Percentiles rank a stretch among this genome's conserved stretches.
Evolutionary conservation across 1,140 invertebrate genomes (phyloP).

Genomic region (Drosophila serrata): DNA sequence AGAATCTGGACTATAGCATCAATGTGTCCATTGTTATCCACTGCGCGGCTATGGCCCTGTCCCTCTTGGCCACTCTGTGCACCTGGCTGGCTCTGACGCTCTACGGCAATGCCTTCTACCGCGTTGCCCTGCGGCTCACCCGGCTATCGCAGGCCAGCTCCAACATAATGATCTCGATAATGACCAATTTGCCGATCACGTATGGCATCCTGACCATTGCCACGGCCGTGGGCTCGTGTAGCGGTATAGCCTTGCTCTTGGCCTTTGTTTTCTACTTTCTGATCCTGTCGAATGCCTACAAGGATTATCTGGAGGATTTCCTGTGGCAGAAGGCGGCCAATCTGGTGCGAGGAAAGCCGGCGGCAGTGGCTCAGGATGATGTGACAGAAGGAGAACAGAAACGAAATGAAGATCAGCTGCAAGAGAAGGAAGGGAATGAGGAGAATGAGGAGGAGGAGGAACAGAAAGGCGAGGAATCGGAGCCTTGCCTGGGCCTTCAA

Average conservation of each 20-base stretch:
- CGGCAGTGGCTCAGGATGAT: not conserved
- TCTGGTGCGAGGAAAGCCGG: conserved; percentile 29
- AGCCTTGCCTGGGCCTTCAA: conserved; percentile 59
- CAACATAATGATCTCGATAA: conserved; percentile 81
- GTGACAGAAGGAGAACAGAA: not conserved
- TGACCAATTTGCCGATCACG: conserved; percentile 78
- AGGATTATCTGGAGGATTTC: conserved; percentile 90
- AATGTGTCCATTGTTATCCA: conserved; percentile 74
- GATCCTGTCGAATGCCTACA: conserved; percentile 89
- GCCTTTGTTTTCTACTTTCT: conserved; percentile 87
- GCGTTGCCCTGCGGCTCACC: conserved; percentile 59
- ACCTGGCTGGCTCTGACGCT: conserved; percentile 61
- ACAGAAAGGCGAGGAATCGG: conserved; percentile 9
- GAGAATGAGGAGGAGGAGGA: not conserved
- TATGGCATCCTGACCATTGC: conserved; percentile 79
- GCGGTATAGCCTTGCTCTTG: conserved; percentile 85
- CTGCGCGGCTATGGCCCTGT: conserved; percentile 63
- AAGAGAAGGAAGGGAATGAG: not conserved
- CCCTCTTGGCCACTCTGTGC: conserved; percentile 48
- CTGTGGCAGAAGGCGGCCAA: conserved; percentile 86
- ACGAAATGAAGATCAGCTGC: not conserved
- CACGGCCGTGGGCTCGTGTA: conserved; percentile 77
- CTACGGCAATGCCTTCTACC: conserved; percentile 64
- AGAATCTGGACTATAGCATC: conserved; percentile 61
- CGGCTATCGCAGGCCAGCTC: conserved; percentile 45